A percentile compares a stretch with the other conserved stretches of the same genome.
phyloP scores from a whole-genome alignment of 2,113 vertebrate species.

The Trichomycterus rosablanca region DNA sequence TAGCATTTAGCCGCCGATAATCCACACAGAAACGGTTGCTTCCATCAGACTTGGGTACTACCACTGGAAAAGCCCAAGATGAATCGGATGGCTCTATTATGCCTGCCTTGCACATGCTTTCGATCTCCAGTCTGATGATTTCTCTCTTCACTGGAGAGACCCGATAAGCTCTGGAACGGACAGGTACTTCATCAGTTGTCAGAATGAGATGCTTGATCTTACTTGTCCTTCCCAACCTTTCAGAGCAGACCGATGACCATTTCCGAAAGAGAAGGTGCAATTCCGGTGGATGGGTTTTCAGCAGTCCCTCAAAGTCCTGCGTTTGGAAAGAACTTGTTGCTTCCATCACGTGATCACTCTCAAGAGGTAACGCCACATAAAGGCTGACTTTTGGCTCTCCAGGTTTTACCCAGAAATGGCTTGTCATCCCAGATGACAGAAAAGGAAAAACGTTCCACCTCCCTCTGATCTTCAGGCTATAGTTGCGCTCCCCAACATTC shows the following conservation, averaged over 20 bases:
- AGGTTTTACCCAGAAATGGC: background rate
- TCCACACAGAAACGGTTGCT: background rate
- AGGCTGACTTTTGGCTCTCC: background rate
- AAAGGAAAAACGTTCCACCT: background rate
- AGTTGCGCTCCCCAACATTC: background rate
- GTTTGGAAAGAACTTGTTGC: background rate
- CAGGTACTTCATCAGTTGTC: background rate
- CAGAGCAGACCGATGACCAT: background rate
- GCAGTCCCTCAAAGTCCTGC: background rate
- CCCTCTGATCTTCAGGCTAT: background rate
- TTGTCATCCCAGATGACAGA: background rate
- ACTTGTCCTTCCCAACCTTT: background rate
- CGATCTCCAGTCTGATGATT: background rate
- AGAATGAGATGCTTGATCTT: background rate
- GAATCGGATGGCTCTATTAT: background rate
- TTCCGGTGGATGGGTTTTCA: background rate
- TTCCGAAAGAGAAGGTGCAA: background rate
- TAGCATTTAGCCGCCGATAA: background rate
- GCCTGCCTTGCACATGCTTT: background rate
- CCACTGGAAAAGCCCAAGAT: background rate
- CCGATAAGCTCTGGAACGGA: background rate
- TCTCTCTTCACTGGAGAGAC: background rate
- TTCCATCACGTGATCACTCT: background rate
- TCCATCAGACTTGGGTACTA: background rate
- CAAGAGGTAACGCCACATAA: background rate